Evolutionary conservation across 2,888 invertebrate species (phyloP), one percentile per base, ranked within the genome.

Genomic region (Drosophila niveifrons): DNA sequence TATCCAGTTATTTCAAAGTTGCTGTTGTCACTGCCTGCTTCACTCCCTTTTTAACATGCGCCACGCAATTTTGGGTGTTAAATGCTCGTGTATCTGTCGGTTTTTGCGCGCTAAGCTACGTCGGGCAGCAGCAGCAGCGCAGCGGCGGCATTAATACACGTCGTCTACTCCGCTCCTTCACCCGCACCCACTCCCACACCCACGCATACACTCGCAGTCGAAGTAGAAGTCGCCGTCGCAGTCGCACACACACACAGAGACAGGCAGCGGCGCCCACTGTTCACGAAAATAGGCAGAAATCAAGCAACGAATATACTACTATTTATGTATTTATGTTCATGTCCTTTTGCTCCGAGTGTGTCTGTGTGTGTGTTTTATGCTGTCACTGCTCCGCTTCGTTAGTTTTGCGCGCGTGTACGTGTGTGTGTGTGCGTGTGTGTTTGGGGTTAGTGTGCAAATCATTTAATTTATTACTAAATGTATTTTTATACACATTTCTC

Each of bases 71-170:
- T 87, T 80, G 85, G 90, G 90, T 89, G 89, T 80, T 80, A 83
- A 87, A 90, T 82, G 88, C 78, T 90, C 89, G 90, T 90, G 86
- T 86, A 88, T 89, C 90, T 86, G 83, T 89, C 85, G 88, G 80
- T 88, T 82, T 86, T 83, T 89, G 83, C 83, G 83, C 83, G 83
- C 83, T 77, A 77, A 77, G 77, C 77, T 75, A 58, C 63, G 76
- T 51, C 75, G 70, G 75, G 61, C 64, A 78, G 64, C 59, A 53
- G 50, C 28, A 46, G 46, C 65, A 34, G 31, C 34, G 50, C 53
- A 66, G 51, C 66, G 68, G 75, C 86, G 75, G 87, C 80, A 82
- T 88, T 82, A 82, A 82, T 88, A 88, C 83, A 85, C 88, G 78
- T 78, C 82, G 69, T 48, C 65, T 66, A 44, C 59, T 57, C 18